Evolutionary conservation across 1,140 invertebrate genomes (phyloP).

Genomic region (Tetramorium alpestre): DNA sequence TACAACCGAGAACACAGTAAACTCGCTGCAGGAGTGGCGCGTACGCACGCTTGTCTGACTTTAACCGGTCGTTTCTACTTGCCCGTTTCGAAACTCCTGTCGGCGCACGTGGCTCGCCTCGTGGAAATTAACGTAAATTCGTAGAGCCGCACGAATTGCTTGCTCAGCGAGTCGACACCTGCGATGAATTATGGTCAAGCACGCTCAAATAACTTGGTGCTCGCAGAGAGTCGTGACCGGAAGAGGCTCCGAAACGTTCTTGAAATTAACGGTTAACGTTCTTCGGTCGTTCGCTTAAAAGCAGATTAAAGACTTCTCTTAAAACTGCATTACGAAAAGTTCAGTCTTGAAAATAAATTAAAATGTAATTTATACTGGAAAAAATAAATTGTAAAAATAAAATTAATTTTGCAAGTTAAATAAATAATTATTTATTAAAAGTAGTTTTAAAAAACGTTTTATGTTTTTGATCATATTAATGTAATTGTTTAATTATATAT

Average conservation of each 20-base stretch:
- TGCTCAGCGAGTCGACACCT: slow-evolving; percentile 63
- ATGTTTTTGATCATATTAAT: too few species aligned
- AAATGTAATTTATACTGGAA: neutral
- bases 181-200: slow-evolving; percentile 58
- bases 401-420: too few species aligned
- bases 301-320: neutral
- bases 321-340: neutral
- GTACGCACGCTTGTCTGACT: slow-evolving; percentile 47
- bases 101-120: slow-evolving; percentile 24
- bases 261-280: slow-evolving; percentile 25
- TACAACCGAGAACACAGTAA: slow-evolving; percentile 8
- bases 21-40: slow-evolving; percentile 33
- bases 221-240: neutral
- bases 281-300: neutral
- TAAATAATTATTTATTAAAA: too few species aligned
- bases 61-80: slow-evolving; percentile 39
- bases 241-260: neutral
- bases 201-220: slow-evolving; percentile 48
- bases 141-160: slow-evolving; percentile 48
- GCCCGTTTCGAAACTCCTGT: slow-evolving; percentile 25
- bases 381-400: too few species aligned
- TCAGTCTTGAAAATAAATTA: neutral
- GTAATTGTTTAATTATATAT: too few species aligned
- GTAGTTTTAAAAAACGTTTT: too few species aligned
- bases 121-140: slow-evolving; percentile 53